Base-by-base conservation (phyloP, 1,140 invertebrate species). In the Venustaconcha ellipsiformis region DNA sequence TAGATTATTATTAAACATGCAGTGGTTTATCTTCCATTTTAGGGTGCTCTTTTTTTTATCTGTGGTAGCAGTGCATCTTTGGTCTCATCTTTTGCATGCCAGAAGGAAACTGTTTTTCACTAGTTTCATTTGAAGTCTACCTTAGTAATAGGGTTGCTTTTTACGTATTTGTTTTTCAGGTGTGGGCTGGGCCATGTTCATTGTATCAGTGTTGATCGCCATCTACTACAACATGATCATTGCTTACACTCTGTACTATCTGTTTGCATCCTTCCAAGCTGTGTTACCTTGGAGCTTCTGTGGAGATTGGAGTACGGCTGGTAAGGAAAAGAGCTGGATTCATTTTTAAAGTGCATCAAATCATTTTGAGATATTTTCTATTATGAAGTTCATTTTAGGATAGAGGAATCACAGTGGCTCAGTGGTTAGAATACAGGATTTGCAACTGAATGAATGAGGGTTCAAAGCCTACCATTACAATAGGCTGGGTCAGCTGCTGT, bases 181-280 rank as follows among this genome's bases (percentile, higher is more conserved):
- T 86, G 97, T 99, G 80, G 98, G 98, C 23, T 99, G 98, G 90
- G 96, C 96, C 12, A 97, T 99, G 82, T 96, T 96, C 66, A 93
- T 99, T 74, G 96, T 99, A 80, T 97, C 98, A 85, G 93, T 97
- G 78, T 97, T 98, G 91, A 97, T 98, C 93, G 97, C 96, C 59
- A 97, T 99, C 93, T 99, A 98, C 90, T 99, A 99, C 92, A 99
- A 99, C 90, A 97, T 97, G 12, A 97, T 99, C 86, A 97, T 99
- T 70, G 96, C 96, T 20, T 99, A 97, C 95, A 96, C 97, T 0
- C 93, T 99, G 12, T 99, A 98, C 90, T 99, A 98, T 78, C 90
- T 93, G 95, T 83, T 94, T 80, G 89, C 86, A 3, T 92, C 91
- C 6, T 89, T 90, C 73, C 75, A 83, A 18, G 69, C 79, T 14